Conservation (phyloP, 2,113 vertebrate genomes). For the Terrapene triunguis region DNA sequence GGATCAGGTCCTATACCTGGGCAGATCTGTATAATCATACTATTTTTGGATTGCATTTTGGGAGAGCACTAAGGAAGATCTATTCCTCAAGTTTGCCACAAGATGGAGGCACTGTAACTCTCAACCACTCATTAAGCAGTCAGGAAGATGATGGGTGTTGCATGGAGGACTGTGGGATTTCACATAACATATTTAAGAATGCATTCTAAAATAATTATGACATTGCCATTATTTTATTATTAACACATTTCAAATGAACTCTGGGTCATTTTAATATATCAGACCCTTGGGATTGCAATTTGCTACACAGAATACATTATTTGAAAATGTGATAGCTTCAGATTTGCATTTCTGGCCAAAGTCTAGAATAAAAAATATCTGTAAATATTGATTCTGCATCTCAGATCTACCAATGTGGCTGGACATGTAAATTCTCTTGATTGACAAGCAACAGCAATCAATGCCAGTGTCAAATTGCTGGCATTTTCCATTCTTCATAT, state of each 20-base stretch:
- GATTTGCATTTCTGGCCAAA: not conserved
- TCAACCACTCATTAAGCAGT: not conserved
- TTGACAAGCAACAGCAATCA: not conserved
- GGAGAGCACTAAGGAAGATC: not conserved
- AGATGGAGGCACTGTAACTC: conserved; percentile 69
- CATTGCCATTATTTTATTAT: not conserved
- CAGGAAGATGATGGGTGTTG: conserved; percentile 17
- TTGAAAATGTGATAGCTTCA: conserved; percentile 19
- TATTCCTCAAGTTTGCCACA: conserved; percentile 63
- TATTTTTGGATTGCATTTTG: not conserved
- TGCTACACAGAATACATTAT: not conserved
- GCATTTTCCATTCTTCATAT: not conserved
- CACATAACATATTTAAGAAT: not conserved
- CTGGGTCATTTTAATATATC: not conserved
- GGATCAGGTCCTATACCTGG: not conserved
- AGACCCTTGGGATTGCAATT: not conserved
- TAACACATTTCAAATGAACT: conserved; percentile 45
- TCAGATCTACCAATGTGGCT: not conserved
- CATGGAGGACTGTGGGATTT: not conserved
- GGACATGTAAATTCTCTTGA: not conserved
- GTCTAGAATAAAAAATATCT: not conserved
- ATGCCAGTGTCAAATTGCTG: not conserved
- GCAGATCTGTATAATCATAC: fast-evolving
- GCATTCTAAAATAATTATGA: conserved; percentile 30
- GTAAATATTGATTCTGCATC: not conserved